Evolutionary conservation across 2,797 vertebrate genomes (phyloP).

Genomic region (Aphelocoma californica): DNA sequence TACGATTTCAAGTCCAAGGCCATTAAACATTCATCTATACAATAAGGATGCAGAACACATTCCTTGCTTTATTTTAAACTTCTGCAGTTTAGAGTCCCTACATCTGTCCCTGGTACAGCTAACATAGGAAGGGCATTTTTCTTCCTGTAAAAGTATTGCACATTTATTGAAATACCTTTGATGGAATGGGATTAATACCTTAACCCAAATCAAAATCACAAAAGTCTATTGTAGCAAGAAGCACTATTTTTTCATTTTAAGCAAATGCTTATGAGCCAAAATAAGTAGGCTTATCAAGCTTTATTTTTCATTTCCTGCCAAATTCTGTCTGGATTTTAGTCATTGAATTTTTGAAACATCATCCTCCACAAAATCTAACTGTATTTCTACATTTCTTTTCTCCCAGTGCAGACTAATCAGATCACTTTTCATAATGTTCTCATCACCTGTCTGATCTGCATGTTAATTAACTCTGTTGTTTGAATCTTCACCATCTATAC

Average conservation of each 20-base stretch:
- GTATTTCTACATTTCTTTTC: not conserved
- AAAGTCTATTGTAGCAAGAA: not conserved
- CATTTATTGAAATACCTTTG: not conserved
- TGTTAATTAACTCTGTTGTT: not conserved
- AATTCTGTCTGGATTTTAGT: not conserved
- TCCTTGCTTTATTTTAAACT: not conserved
- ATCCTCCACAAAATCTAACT: not conserved
- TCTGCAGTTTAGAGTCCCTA: not conserved
- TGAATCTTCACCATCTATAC: not conserved
- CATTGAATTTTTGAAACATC: not conserved
- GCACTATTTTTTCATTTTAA: not conserved
- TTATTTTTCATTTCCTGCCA: not conserved
- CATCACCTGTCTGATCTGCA: not conserved
- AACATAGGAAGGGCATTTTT: not conserved
- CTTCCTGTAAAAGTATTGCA: not conserved
- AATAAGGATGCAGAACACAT: not conserved
- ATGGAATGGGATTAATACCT: not conserved
- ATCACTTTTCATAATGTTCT: not conserved
- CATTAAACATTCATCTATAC: not conserved
- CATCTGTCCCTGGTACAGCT: not conserved
- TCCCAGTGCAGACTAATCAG: not conserved
- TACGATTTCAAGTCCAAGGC: not conserved
- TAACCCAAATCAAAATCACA: not conserved
- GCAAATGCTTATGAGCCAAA: not conserved
- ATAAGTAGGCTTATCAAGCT: not conserved